Base-by-base conservation (phyloP, 2,888 invertebrate genomes). In the Panorpa germanica region DNA sequence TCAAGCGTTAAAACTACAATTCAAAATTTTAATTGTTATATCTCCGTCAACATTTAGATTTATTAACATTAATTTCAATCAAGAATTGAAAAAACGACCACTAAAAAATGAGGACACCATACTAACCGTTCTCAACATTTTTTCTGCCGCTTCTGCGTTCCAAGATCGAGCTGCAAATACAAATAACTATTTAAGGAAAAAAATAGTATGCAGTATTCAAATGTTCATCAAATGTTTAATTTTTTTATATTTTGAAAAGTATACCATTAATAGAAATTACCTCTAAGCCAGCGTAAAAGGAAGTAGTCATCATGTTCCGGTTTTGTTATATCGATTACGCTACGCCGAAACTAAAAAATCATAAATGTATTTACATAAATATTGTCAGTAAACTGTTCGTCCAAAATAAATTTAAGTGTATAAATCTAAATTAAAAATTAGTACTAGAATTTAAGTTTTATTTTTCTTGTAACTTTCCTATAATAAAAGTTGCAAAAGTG, bases 51-150 rank as follows among this genome's bases (percentile, higher is more conserved):
- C n/a, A n/a, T n/a, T n/a, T n/a, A n/a, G n/a, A n/a, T n/a, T n/a
- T n/a, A n/a, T n/a, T n/a, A n/a, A n/a, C n/a, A n/a, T n/a, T n/a
- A n/a, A n/a, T n/a, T n/a, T n/a, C n/a, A n/a, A n/a, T n/a, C n/a
- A n/a, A n/a, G n/a, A n/a, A n/a, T n/a, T n/a, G n/a, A n/a, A n/a
- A n/a, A n/a, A n/a, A n/a, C n/a, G n/a, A n/a, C n/a, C n/a, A n/a
- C n/a, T n/a, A n/a, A n/a, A n/a, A n/a, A n/a, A n/a, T n/a, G n/a
- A n/a, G n/a, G n/a, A n/a, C n/a, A n/a, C n/a, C 9, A 12, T 41
- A 65, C 73, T 70, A 59, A 88, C 88, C 45, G 78, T 74, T 57
- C 83, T 60, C 3, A 90, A 57, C 90, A 90, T 90, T 57, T 81
- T 80, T 51, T 90, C 90, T 0, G 90, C 82, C n/a, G 80, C 83